A percentile compares a stretch with the other conserved stretches of the same genome.
Evolutionary conservation across 2,113 vertebrate species (phyloP).

Genomic region (Tragelaphus strepsiceros): DNA sequence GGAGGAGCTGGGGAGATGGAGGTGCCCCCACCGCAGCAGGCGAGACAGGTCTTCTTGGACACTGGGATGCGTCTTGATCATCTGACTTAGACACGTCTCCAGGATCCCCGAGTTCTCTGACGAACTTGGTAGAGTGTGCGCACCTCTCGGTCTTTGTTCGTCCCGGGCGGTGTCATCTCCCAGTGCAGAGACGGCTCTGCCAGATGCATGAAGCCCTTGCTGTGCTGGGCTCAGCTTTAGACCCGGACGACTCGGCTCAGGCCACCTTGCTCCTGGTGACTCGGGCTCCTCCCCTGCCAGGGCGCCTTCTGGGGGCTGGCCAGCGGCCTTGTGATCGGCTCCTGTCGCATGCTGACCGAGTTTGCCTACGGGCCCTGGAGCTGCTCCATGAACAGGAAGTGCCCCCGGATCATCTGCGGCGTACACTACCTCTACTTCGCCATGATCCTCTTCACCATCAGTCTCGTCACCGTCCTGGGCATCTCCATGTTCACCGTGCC

Average conservation of each 20-base stretch:
- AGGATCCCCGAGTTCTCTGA: background rate
- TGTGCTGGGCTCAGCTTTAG: background rate
- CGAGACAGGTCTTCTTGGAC: background rate
- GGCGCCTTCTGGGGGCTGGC: conserved; percentile 92
- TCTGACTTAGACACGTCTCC: background rate
- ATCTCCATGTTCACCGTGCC: conserved; percentile 91
- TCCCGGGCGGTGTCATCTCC: background rate
- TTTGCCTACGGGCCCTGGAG: conserved; percentile 84
- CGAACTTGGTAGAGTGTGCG: background rate
- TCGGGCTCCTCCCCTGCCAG: conserved; percentile 72
- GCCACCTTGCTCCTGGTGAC: background rate
- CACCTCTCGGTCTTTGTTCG: background rate
- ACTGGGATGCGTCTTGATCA: background rate
- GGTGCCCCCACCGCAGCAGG: background rate
- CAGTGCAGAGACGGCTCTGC: background rate
- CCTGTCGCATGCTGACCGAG: conserved; percentile 85
- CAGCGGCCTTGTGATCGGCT: conserved; percentile 81
- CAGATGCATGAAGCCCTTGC: no score
- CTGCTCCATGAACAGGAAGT: conserved; percentile 81
- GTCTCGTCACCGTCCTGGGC: conserved; percentile 79
- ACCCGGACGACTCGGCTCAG: background rate
- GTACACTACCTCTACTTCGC: conserved; percentile 93
- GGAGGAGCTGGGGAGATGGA: background rate
- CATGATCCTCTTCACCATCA: conserved; percentile 82
- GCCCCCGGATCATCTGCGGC: conserved; percentile 87